Conservation (phyloP, 2,797 vertebrate species). For the Anguilla marmorata region DNA sequence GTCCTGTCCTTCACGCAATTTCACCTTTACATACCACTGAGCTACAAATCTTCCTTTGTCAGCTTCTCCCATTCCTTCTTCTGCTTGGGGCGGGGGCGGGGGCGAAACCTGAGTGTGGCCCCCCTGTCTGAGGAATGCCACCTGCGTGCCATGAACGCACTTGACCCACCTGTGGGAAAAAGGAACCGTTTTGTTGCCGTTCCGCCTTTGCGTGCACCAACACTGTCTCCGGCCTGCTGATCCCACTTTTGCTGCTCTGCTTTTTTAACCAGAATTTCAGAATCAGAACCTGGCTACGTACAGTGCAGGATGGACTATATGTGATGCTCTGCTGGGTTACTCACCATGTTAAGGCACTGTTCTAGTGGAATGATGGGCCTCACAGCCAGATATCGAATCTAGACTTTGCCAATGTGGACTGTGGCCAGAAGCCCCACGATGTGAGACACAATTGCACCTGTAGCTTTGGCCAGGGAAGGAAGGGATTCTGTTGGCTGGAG, state of each 20-base stretch:
- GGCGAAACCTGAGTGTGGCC: not conserved
- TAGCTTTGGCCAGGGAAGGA: not conserved
- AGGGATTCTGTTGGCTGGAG: too few relatives aligned
- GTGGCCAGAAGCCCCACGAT: not conserved
- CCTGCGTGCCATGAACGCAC: not conserved
- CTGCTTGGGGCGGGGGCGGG: not conserved
- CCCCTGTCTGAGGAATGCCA: not conserved
- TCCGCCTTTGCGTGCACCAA: not conserved
- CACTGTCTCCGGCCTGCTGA: not conserved
- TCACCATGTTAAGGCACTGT: not conserved
- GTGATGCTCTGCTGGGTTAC: not conserved
- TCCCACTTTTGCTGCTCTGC: not conserved
- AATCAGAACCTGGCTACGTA: not conserved
- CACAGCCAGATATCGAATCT: too few relatives aligned
- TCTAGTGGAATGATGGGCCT: not conserved
- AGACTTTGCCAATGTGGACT: not conserved
- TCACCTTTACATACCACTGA: not conserved
- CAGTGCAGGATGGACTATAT: not conserved
- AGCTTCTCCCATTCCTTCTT: not conserved
- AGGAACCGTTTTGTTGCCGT: not conserved
- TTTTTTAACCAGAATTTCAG: not conserved
- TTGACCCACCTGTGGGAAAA: not conserved
- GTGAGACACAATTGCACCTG: not conserved
- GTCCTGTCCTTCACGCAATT: not conserved
- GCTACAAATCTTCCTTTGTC: constrained; percentile 1